Conservation (phyloP, 1,140 invertebrate species). For the Spodoptera frugiperda region DNA sequence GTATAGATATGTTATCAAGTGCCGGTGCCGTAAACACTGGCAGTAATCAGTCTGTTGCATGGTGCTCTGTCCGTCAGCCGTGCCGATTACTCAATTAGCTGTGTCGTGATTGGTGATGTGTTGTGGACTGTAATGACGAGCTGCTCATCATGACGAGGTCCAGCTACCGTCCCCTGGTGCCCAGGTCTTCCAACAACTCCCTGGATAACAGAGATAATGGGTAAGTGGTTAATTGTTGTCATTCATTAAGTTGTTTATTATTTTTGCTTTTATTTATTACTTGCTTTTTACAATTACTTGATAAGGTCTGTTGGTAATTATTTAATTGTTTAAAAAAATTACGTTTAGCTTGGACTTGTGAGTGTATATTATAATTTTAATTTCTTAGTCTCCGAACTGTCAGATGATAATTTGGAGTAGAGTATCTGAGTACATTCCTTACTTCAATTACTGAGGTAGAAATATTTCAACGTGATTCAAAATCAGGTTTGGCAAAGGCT, state of each 20-base stretch:
- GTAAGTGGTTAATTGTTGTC: slow-evolving; percentile 60
- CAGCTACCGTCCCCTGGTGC: slow-evolving; percentile 77
- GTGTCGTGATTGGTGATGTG: slow-evolving; percentile 48
- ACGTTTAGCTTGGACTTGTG: no score
- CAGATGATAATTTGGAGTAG: no score
- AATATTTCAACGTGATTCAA: no score
- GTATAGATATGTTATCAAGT: slow-evolving; percentile 69
- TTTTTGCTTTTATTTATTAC: neutral
- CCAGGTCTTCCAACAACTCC: slow-evolving; percentile 76
- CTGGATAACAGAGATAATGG: slow-evolving; percentile 73
- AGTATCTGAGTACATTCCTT: no score
- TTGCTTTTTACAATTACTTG: neutral
- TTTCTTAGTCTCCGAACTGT: no score
- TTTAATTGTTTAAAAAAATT: no score
- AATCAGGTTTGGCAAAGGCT: no score
- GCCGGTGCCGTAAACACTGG: slow-evolving; percentile 51
- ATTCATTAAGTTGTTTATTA: neutral
- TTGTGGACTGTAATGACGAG: slow-evolving; percentile 34
- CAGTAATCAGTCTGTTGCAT: slow-evolving; percentile 69
- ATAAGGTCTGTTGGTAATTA: no score
- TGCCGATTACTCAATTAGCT: slow-evolving; percentile 59
- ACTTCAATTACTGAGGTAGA: no score
- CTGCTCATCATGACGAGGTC: slow-evolving; percentile 76
- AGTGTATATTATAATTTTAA: no score
- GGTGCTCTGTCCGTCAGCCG: slow-evolving; percentile 63